Evolutionary conservation across 1,140 invertebrate genomes (phyloP), one percentile per base, ranked within the genome.

Genomic region (Eurosta solidaginis): DNA sequence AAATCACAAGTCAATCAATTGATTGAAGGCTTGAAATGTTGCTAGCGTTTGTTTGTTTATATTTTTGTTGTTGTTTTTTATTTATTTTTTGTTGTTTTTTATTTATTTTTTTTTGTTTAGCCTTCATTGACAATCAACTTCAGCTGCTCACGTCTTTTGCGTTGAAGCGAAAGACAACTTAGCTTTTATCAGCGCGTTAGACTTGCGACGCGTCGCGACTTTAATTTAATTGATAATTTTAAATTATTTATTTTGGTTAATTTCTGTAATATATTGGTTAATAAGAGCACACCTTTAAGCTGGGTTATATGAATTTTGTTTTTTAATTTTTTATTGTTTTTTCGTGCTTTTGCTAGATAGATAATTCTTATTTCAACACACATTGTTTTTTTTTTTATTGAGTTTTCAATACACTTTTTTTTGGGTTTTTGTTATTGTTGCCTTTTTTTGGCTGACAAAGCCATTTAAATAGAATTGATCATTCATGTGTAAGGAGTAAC

Each of bases 401-500:
- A 9, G 17, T 45, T 45, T 45, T 45, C 44, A 45, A 45, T 45
- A 45, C n/a, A 45, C 44, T 59, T 59, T 59, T 27, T 6, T 59
- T 59, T 27, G 0, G 25, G 10, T 5, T 59, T 45, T 74, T 45
- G 36, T 29, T 44, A 42, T 42, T 44, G 22, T 6, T 25, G 33
- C 25, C 10, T 44, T 22, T 63, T 77, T 54, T 74, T n/a, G n/a
- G 76, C 49, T 79, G 78, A 77, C 78, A 79, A 77, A 74, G 75
- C 33, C 59, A 73, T 77, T 79, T 77, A 77, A 79, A 79, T 79
- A 79, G 78, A 79, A 79, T 73, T 79, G 78, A 79, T 79, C 78
- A 74, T 77, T 77, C 75, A 77, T 63, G 78, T 79, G 75, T 79
- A 68, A 63, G 73, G 74, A 42, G 49, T 17, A 78, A 27, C 75